Percentiles rank a stretch among this genome's conserved stretches.
Evolutionary conservation across 30 jellyfish, hydroid and myxozoan species (phyloP).

Genomic region (Aurelia sp.): DNA sequence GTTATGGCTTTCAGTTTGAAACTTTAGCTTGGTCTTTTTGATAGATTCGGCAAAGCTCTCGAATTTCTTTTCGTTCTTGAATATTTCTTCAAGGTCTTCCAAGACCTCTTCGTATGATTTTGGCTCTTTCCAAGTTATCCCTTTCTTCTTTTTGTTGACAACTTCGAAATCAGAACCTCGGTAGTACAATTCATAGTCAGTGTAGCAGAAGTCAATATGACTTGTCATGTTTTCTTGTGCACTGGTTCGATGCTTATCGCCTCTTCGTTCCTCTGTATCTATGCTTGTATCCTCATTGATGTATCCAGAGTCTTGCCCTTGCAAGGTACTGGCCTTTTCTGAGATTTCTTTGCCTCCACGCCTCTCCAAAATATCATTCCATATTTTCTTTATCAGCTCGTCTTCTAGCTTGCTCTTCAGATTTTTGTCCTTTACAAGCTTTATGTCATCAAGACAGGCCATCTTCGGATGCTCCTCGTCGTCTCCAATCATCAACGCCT

Average conservation of each 20-base stretch:
- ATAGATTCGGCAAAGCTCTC: background rate
- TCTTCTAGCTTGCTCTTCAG: background rate
- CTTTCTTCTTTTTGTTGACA: background rate
- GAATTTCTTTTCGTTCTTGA: background rate
- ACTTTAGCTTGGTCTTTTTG: background rate
- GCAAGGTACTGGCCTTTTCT: background rate
- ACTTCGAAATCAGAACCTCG: background rate
- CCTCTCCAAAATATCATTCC: background rate
- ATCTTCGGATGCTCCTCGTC: background rate
- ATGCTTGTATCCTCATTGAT: background rate
- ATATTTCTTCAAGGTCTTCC: background rate
- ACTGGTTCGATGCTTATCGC: background rate
- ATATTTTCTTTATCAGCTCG: background rate
- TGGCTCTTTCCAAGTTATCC: background rate
- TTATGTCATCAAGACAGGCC: background rate
- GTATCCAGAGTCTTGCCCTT: background rate
- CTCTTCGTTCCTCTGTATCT: background rate
- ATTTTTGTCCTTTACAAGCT: background rate
- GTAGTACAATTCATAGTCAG: background rate
- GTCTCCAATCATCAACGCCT: background rate
- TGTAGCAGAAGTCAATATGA: background rate
- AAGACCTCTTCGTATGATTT: background rate
- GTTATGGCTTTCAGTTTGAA: no score
- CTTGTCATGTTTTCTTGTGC: no score
- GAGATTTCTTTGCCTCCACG: background rate